Evolutionary conservation across 2,888 invertebrate species (phyloP).

Genomic region (Netelia virgata): DNA sequence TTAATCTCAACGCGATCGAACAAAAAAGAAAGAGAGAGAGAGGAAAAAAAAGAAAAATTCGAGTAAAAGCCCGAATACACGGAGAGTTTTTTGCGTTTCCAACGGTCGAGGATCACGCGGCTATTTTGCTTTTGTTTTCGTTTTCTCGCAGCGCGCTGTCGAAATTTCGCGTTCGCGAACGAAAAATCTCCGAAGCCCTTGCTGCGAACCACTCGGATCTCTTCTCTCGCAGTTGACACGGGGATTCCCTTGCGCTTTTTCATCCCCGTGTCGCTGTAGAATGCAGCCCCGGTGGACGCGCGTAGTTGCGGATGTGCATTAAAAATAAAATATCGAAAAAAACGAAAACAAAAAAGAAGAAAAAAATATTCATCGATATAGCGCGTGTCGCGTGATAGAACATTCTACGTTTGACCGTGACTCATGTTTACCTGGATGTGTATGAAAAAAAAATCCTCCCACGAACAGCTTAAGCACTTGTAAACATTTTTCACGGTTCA

Average conservation of each 20-base stretch:
- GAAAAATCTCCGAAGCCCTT: conserved; percentile 20
- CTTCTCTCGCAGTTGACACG: conserved; percentile 30
- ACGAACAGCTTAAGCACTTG: conserved; percentile 13
- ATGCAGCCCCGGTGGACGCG: too few relatives aligned
- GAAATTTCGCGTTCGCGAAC: conserved; percentile 33
- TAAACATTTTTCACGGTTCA: conserved; percentile 21
- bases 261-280: conserved; percentile 45
- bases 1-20: neutral
- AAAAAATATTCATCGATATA: conserved; percentile 19
- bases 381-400: conserved; percentile 27
- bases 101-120: conserved; percentile 27
- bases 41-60: neutral
- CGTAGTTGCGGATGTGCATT: neutral
- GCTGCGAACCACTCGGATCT: conserved; percentile 27
- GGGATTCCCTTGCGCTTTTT: conserved; percentile 56
- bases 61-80: neutral
- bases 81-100: conserved; percentile 8
- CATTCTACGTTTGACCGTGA: conserved; percentile 41
- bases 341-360: neutral
- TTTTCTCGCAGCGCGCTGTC: conserved; percentile 9
- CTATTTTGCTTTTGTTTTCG: neutral
- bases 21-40: neutral
- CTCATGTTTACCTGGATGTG: conserved; percentile 35
- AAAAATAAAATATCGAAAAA: neutral
- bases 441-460: conserved; percentile 50